These are phyloP conservation scores for Falco rusticolus DNA, from an alignment of 2,797 vertebrate species.

Conservation along the genomic window DNA sequence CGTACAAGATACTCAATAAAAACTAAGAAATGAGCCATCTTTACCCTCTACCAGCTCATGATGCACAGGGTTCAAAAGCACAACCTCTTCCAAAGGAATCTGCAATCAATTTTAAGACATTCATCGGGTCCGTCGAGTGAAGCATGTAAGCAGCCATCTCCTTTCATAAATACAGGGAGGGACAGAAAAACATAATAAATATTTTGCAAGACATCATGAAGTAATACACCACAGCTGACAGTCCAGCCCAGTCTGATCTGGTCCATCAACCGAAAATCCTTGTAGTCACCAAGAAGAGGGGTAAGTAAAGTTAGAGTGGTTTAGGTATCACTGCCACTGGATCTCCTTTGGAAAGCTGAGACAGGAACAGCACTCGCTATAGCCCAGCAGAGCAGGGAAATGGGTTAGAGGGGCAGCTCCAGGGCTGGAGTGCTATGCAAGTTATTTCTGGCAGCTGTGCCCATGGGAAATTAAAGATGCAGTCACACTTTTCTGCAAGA, in stretches of 20 bases:
- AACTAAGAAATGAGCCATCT: background rate
- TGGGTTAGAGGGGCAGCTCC: background rate
- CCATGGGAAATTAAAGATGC: background rate
- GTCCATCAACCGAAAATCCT: background rate
- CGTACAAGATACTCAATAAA: background rate
- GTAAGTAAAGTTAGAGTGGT: background rate
- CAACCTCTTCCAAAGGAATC: background rate
- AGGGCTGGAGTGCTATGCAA: background rate
- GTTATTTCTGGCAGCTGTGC: background rate
- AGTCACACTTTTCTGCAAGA: background rate
- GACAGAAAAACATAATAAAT: background rate
- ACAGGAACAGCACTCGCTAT: fast-evolving
- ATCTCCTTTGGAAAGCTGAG: background rate
- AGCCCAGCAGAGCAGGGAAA: background rate
- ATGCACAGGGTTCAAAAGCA: background rate
- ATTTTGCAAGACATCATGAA: background rate
- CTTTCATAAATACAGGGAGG: background rate
- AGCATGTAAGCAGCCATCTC: background rate
- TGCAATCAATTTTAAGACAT: background rate
- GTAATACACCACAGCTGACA: background rate
- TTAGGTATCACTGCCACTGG: background rate
- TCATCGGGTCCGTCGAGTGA: background rate
- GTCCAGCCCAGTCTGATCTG: background rate
- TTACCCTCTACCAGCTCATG: background rate
- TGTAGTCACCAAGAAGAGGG: background rate